A percentile compares a stretch with the other conserved stretches of the same genome.
These are phyloP conservation scores for Platichthys flesus DNA, from an alignment of 2,113 vertebrate genomes.

Conservation along the genomic window DNA sequence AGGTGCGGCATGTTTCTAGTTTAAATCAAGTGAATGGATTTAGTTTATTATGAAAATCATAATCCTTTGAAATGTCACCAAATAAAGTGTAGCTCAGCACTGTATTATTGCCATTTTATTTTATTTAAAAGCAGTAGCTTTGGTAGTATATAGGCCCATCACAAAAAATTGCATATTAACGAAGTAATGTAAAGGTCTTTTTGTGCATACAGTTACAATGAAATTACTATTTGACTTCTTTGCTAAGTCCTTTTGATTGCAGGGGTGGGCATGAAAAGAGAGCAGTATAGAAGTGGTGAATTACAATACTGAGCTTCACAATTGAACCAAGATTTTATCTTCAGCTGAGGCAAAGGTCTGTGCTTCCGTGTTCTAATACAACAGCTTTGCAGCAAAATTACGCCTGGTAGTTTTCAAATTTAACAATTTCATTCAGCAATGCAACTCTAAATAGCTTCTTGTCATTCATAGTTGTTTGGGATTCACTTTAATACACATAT, in stretches of 20 bases:
- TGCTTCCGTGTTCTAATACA: no score
- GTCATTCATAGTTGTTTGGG: neutral
- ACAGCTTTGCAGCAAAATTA: neutral
- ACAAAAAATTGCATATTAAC: slow-evolving; percentile 8
- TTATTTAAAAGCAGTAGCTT: slow-evolving; percentile 1
- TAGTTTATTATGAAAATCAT: neutral
- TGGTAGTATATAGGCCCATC: slow-evolving; percentile 40
- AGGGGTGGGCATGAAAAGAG: slow-evolving; percentile 17
- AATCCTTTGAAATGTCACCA: neutral
- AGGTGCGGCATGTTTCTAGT: neutral
- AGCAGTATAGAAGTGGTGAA: slow-evolving; percentile 7
- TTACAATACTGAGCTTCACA: neutral
- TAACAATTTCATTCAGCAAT: neutral
- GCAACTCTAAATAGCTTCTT: neutral
- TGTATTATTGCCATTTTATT: neutral
- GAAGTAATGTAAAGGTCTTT: slow-evolving; percentile 33
- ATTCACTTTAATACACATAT: neutral
- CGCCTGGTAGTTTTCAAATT: neutral
- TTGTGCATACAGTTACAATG: slow-evolving; percentile 34
- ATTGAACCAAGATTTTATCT: no score
- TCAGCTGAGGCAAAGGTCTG: no score
- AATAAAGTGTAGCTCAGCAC: neutral
- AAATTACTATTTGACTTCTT: slow-evolving; percentile 37
- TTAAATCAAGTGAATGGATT: neutral
- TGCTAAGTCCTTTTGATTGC: slow-evolving; percentile 36